phyloP scores from a whole-genome alignment of 2,797 vertebrate genomes.

The Coreius guichenoti region DNA sequence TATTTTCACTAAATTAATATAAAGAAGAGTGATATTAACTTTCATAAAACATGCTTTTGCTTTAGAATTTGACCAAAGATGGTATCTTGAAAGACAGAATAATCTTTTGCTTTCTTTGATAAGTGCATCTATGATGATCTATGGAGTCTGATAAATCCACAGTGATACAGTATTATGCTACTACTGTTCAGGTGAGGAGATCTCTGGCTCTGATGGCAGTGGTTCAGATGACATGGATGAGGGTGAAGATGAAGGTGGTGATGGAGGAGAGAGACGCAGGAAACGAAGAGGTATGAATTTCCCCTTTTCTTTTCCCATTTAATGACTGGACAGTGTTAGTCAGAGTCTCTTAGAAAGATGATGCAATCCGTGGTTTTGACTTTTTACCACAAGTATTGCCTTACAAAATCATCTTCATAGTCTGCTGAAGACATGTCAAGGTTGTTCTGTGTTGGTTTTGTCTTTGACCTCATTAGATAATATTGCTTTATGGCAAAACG shows the following conservation, averaged over 20 bases:
- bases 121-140: background rate
- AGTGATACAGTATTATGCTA: background rate
- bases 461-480: background rate
- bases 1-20: background rate
- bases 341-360: background rate
- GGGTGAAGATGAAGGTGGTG: constrained; percentile 86
- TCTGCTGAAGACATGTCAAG: background rate
- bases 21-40: background rate
- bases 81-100: background rate
- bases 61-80: background rate
- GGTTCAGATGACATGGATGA: constrained; percentile 95
- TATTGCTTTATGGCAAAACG: background rate
- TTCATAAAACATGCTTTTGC: background rate
- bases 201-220: constrained; percentile 94
- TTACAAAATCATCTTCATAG: background rate
- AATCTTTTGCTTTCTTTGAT: background rate
- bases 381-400: background rate
- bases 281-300: constrained; percentile 83
- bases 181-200: constrained; percentile 89
- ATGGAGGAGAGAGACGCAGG: constrained; percentile 88
- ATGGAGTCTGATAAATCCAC: background rate
- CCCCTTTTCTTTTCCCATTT: background rate
- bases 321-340: background rate
- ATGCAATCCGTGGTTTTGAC: background rate
- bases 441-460: background rate